Conservation (phyloP, 2,113 vertebrate genomes). For the Muntiacus reevesi region DNA sequence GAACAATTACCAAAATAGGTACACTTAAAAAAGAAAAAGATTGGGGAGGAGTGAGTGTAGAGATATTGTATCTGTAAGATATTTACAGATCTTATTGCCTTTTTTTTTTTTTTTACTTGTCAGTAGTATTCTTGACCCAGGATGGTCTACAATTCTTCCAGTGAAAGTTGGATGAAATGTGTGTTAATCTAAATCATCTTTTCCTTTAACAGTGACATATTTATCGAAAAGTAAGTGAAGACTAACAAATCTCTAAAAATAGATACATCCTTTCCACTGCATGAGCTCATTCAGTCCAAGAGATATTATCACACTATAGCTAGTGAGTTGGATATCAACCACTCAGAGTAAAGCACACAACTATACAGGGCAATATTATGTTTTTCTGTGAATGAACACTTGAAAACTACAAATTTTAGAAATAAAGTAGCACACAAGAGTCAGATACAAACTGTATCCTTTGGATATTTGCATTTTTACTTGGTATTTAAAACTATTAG, state of each 20-base stretch:
- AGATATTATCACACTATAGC: background rate
- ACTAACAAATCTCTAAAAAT: conserved; percentile 22
- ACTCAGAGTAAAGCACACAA: background rate
- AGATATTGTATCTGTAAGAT: background rate
- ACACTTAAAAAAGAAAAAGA: background rate
- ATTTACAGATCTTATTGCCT: conserved; percentile 23
- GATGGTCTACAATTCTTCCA: background rate
- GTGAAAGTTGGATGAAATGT: background rate
- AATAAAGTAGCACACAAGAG: conserved; percentile 36
- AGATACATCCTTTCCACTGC: background rate
- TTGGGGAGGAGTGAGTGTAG: background rate
- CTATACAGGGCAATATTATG: background rate
- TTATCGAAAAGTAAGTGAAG: background rate
- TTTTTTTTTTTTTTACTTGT: background rate
- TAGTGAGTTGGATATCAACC: conserved; percentile 10
- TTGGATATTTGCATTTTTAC: conserved; percentile 42
- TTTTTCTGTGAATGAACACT: conserved; percentile 29
- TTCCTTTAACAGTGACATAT: conserved; percentile 8
- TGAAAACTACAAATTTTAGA: conserved; percentile 42
- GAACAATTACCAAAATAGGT: conserved; percentile 23
- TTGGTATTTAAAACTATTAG: conserved; percentile 25
- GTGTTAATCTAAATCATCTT: background rate
- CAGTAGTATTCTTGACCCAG: conserved; percentile 27
- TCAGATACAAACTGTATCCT: conserved; percentile 31
- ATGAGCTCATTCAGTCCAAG: conserved; percentile 34